These are phyloP conservation scores for Oreochromis tanganicae DNA, from an alignment of 2,113 vertebrate species.

Conservation along the genomic window DNA sequence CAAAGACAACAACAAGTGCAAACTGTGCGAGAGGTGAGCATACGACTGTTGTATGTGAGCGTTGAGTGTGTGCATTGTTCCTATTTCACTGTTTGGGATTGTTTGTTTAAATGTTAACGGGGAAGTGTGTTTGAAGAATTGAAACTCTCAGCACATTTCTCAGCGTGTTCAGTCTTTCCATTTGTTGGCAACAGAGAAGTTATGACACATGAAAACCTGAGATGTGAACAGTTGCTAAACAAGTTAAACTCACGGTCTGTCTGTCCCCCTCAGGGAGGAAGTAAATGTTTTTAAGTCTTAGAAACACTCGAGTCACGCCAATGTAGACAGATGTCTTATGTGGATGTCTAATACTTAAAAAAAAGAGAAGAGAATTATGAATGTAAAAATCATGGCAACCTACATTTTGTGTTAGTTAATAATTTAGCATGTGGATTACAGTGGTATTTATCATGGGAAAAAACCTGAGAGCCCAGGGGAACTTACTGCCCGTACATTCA, in stretches of 20 bases:
- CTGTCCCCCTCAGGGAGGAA: not conserved
- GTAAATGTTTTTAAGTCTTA: not conserved
- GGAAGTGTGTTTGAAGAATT: slow-evolving; percentile 56
- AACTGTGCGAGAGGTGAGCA: slow-evolving; percentile 59
- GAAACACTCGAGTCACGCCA: not conserved
- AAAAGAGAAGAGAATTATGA: not conserved
- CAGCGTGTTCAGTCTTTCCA: slow-evolving; percentile 35
- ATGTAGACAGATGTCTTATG: not conserved
- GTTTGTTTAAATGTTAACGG: not conserved
- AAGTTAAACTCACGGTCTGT: not conserved
- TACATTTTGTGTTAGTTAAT: not conserved
- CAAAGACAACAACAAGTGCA: slow-evolving; percentile 20
- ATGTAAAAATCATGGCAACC: not conserved
- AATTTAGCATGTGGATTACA: not conserved
- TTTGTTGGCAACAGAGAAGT: slow-evolving; percentile 26
- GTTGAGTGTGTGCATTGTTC: not conserved
- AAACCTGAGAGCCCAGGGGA: not conserved
- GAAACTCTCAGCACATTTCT: slow-evolving; percentile 32
- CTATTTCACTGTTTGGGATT: not conserved
- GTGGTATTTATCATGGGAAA: not conserved
- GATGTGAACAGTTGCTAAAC: not conserved
- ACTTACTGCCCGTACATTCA: not conserved
- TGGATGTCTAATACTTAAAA: not conserved
- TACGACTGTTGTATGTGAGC: not conserved
- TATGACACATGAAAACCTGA: not conserved